Conservation (phyloP, 2,113 vertebrate species). For the Rhegmatorhina hoffmannsi region DNA sequence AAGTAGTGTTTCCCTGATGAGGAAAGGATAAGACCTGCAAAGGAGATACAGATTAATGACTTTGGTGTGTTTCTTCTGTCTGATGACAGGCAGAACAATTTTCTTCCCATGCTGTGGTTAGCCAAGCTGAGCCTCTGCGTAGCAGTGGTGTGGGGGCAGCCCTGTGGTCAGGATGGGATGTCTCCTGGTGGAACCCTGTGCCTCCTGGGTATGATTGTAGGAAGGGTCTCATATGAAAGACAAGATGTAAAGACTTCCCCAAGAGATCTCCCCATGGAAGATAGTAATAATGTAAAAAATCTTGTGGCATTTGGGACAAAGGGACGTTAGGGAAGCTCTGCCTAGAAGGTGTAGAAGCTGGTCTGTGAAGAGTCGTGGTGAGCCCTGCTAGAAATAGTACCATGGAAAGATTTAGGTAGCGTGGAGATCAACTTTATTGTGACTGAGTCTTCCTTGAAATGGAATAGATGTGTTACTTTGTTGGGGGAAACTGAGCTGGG, state of each 20-base stretch:
- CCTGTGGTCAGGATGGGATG: background rate
- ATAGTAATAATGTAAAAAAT: background rate
- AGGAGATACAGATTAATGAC: background rate
- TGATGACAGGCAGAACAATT: background rate
- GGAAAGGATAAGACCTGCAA: background rate
- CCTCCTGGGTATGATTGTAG: background rate
- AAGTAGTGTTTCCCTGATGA: background rate
- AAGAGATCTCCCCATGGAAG: background rate
- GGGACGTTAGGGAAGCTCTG: background rate
- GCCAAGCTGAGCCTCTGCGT: background rate
- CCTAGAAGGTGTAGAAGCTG: background rate
- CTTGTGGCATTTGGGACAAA: background rate
- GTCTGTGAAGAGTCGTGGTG: background rate
- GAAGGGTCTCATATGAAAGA: background rate
- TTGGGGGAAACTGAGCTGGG: background rate
- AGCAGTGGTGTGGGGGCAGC: background rate
- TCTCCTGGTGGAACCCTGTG: background rate
- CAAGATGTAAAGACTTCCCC: background rate
- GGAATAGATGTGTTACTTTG: background rate
- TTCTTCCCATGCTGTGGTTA: background rate
- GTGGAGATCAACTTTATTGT: background rate
- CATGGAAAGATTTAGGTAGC: background rate
- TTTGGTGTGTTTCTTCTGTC: background rate
- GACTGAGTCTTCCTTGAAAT: background rate
- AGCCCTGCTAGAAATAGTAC: background rate